Evolutionary conservation across 37 sponge, comb jelly and placozoan species (phyloP), one percentile per base, ranked within the genome.

Genomic region (Crambe crambe): DNA sequence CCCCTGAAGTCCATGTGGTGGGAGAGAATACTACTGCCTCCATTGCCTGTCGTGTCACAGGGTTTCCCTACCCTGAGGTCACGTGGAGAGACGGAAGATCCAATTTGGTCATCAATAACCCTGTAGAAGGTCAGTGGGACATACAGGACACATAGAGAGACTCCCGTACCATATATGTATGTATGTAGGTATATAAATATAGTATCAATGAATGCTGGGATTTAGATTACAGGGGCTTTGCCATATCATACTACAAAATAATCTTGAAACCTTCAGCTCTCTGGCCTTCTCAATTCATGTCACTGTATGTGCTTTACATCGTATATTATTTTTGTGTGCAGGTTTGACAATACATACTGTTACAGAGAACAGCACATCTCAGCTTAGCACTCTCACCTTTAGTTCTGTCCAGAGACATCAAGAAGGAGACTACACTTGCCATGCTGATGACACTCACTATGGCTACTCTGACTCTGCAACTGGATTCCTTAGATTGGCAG

Each of bases 391-490:
- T 10, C 42, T 76, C 22, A 76, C 62, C 0, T 58, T 76, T 56
- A 10, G 9, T 3, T 35, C 60, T 57, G 76, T 76, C 4, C 22
- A 36, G 22, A 37, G 2, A 3, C 29, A 21, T 15, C 31, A 36
- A 25, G 59, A 61, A 2, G 76, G 76, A 21, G 4, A 39, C n/a
- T 76, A 76, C 76, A 56, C 29, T 62, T 76, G 76, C 41, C 32
- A 3, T 3, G 76, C 61, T 3, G 42, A 22, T 6, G 59, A 76
- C 25, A n/a, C n/a, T n/a, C n/a, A n/a, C n/a, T n/a, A n/a, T n/a
- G 42, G 17, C 1, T 57, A 61, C 12, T 41, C 10, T 26, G 37
- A 30, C 18, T 37, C 41, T 22, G 42, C 76, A 32, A 17, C 39
- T 12, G 38, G 21, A 8, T 54, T 21, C 23, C 76, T 76, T 15